Percentiles rank a stretch among this genome's conserved stretches.
phyloP scores from a whole-genome alignment of 2,797 vertebrate species.

The Myotis pilosus region DNA sequence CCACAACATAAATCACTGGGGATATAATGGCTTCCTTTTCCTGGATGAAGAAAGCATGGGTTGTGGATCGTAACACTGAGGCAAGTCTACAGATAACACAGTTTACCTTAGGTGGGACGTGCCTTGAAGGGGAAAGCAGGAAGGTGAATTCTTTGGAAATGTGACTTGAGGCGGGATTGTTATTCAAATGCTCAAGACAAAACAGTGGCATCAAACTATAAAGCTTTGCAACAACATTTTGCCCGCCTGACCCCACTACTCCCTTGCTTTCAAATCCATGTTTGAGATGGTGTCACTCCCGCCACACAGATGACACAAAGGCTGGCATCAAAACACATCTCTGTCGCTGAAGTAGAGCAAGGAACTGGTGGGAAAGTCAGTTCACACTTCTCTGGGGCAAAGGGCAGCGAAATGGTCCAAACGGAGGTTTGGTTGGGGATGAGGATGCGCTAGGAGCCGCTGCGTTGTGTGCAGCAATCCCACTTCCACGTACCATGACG shows the following conservation, averaged over 20 bases:
- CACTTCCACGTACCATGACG: neutral
- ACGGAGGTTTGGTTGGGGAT: neutral
- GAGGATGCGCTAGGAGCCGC: neutral
- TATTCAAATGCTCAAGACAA: constrained; percentile 25
- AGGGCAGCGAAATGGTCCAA: neutral
- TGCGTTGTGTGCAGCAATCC: neutral
- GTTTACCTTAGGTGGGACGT: neutral
- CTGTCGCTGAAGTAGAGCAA: neutral
- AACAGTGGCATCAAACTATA: constrained; percentile 8
- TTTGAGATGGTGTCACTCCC: neutral
- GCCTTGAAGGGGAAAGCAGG: neutral
- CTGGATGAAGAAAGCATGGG: neutral
- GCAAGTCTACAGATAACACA: neutral
- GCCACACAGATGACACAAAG: neutral
- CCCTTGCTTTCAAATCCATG: neutral
- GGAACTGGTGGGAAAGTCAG: neutral
- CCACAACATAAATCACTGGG: neutral
- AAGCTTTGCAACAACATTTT: neutral
- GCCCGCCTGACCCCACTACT: neutral
- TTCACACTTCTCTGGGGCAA: neutral
- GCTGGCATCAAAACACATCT: neutral
- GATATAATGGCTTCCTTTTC: neutral
- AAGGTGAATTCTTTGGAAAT: neutral
- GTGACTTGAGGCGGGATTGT: neutral
- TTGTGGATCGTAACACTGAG: neutral